Base-by-base conservation (phyloP, 2,888 invertebrate genomes). In the Rhingia campestris region DNA sequence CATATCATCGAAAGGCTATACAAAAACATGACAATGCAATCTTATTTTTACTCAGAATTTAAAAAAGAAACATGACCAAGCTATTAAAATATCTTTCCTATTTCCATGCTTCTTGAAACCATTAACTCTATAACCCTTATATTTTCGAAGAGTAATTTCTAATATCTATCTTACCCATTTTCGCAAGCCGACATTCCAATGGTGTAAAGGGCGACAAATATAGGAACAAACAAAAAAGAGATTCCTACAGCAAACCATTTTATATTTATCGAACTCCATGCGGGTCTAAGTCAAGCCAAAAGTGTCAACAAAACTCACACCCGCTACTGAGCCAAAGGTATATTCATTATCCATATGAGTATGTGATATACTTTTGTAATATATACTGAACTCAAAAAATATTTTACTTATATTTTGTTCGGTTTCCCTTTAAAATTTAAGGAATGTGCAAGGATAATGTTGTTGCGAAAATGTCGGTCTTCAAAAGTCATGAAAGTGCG, bases 311-410 rank as follows among this genome's bases (percentile, higher is more conserved):
- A 53, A 49, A 37, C 53, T 49, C 47, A 14, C n/a, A 47, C 56
- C 47, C 66, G 9, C 10, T 35, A 33, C 22, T 22, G 33, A 66
- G 35, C 66, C 58, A 66, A 35, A 66, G 64, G 56, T 56, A 74
- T 58, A 74, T 74, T 74, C 74, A 74, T 74, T 74, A 74, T 74
- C 74, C 64, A 54, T 74, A 58, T 66, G 64, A 74, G 56, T 66
- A 22, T 66, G 22, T 58, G 64, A 74, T 56, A 67, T 53, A 69
- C 69, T 53, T 69, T 69, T 67, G 67, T 61, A 54, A 75, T 39
- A 69, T 61, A 45, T 51, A 69, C 59, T 45, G 51, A 59, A 51
- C 59, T 76, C 67, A 69, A 53, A 69, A 67, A 76, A 76, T 47
- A 37, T 59, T 69, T 37, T 10, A 30, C 43, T 33, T 12, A n/a